Evolutionary conservation across 92 coral and sea anemone genomes (phyloP).

Genomic region (Micromussa lordhowensis): DNA sequence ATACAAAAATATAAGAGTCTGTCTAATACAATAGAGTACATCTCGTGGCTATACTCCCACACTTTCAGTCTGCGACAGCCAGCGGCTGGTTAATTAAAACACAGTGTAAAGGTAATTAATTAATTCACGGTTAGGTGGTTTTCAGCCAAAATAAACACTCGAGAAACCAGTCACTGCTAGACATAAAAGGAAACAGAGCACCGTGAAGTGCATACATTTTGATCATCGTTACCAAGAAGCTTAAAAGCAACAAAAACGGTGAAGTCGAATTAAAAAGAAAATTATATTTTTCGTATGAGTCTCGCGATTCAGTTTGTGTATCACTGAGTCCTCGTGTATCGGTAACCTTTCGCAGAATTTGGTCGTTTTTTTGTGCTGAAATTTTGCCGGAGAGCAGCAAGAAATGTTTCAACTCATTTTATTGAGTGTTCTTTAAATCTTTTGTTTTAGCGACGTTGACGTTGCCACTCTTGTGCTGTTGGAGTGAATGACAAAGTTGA

Average conservation of each 20-base stretch:
- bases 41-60: neutral
- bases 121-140: neutral
- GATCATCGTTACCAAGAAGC: neutral
- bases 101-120: neutral
- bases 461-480: no score
- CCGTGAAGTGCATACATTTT: neutral
- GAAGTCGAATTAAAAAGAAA: no score
- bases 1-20: neutral
- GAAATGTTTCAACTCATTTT: no score
- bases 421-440: no score
- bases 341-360: no score
- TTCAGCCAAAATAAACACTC: slow-evolving; percentile 4
- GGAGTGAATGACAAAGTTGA: neutral
- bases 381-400: neutral
- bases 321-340: no score
- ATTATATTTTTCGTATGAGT: no score
- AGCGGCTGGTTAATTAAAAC: neutral
- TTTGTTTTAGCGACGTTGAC: no score
- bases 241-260: no score
- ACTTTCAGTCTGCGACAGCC: neutral
- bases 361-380: no score
- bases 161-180: neutral
- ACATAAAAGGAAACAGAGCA: neutral
- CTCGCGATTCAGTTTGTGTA: no score
- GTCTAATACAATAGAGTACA: neutral